These are phyloP conservation scores for Lota lota DNA, from an alignment of 2,113 vertebrate species.

Conservation along the genomic window DNA sequence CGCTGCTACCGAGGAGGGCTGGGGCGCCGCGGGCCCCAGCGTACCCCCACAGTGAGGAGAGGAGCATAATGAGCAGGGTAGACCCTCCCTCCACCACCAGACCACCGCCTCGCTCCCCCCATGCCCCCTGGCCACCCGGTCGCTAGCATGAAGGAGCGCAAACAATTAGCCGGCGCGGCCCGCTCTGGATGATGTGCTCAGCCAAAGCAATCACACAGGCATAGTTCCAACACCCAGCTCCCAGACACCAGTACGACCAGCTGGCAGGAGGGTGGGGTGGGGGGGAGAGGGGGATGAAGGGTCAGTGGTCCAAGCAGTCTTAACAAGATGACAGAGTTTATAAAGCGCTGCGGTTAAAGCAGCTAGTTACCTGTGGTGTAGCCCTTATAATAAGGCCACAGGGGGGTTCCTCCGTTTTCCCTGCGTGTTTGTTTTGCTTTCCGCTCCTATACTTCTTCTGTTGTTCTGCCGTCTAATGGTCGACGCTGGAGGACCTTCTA, in stretches of 20 bases:
- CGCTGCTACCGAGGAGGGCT: slow-evolving; percentile 25
- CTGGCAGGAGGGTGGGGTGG: slow-evolving; percentile 70
- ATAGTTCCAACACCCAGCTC: slow-evolving; percentile 62
- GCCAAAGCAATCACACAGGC: slow-evolving; percentile 59
- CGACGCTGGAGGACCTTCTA: slow-evolving; percentile 66
- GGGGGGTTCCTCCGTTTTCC: slow-evolving; percentile 77
- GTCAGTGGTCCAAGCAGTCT: slow-evolving; percentile 81
- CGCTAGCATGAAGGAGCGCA: slow-evolving; percentile 63
- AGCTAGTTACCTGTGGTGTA: slow-evolving; percentile 79
- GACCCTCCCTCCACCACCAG: slow-evolving; percentile 54
- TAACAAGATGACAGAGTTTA: slow-evolving; percentile 90
- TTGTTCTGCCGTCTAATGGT: slow-evolving; percentile 64
- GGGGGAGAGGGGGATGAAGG: slow-evolving; percentile 80
- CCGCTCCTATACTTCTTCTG: slow-evolving; percentile 74
- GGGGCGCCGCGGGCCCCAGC: slow-evolving; percentile 31
- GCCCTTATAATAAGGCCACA: slow-evolving; percentile 88
- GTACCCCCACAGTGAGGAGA: slow-evolving; percentile 55
- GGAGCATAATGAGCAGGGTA: slow-evolving; percentile 68
- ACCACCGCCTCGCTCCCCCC: slow-evolving; percentile 51
- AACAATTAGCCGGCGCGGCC: slow-evolving; percentile 70
- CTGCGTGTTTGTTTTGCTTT: slow-evolving; percentile 75
- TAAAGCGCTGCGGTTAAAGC: slow-evolving; percentile 77
- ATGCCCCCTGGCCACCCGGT: slow-evolving; percentile 24
- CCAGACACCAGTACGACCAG: slow-evolving; percentile 64
- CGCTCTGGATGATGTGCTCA: slow-evolving; percentile 64